phyloP scores from a whole-genome alignment of 1,140 invertebrate genomes.

The Drosophila insularis region DNA sequence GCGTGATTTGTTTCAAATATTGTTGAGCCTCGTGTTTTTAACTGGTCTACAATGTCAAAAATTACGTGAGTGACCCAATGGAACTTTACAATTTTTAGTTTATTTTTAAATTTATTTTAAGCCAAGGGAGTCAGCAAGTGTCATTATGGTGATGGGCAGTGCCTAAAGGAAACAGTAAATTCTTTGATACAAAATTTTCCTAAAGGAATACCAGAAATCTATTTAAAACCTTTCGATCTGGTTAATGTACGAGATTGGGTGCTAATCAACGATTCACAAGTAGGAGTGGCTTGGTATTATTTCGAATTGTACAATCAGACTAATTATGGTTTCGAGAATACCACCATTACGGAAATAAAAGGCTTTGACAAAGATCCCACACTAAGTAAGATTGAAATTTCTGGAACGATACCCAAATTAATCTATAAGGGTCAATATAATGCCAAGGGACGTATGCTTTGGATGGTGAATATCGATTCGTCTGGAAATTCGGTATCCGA shows the following conservation, averaged over 20 bases:
- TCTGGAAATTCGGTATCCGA: constrained; percentile 48
- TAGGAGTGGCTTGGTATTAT: constrained; percentile 51
- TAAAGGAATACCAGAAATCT: constrained; percentile 56
- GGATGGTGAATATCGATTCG: constrained; percentile 52
- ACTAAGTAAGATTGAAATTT: constrained; percentile 42
- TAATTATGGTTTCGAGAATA: constrained; percentile 64
- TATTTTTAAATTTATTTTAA: not conserved
- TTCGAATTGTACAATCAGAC: constrained; percentile 52
- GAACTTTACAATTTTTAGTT: too few relatives aligned
- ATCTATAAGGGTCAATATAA: constrained; percentile 53
- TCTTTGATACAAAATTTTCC: constrained; percentile 40
- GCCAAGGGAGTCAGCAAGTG: constrained; percentile 52
- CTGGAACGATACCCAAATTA: constrained; percentile 50
- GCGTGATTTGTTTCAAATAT: constrained; percentile 22
- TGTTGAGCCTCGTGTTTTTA: constrained; percentile 28
- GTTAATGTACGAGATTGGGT: constrained; percentile 46
- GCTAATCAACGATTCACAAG: constrained; percentile 49
- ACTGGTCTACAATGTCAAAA: constrained; percentile 22
- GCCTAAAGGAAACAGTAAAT: constrained; percentile 48
- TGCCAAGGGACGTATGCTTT: constrained; percentile 55
- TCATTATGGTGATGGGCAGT: constrained; percentile 51
- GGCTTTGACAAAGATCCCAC: constrained; percentile 64
- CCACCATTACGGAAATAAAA: constrained; percentile 52
- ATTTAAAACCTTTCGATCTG: constrained; percentile 52
- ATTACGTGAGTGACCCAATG: constrained; percentile 39